phyloP scores from a whole-genome alignment of 2,797 vertebrate species.

The Sarcoramphus papa region DNA sequence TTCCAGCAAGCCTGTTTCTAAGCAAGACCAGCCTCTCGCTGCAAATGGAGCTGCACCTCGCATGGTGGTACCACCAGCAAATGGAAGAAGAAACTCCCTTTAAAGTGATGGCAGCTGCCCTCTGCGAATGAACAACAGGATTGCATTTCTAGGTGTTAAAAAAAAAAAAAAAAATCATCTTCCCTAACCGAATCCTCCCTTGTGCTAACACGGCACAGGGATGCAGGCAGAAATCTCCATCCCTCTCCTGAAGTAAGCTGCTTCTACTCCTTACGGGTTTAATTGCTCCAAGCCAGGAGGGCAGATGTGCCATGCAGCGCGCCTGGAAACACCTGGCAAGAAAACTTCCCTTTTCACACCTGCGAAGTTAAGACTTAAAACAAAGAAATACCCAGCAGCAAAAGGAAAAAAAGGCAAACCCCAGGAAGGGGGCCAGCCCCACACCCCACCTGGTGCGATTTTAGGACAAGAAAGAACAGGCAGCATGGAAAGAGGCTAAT shows the following conservation, averaged over 20 bases:
- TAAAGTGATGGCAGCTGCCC: conserved; percentile 28
- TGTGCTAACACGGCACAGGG: not conserved
- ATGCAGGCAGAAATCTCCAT: not conserved
- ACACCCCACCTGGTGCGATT: not conserved
- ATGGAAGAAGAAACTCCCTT: conserved; percentile 59
- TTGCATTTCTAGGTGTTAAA: not conserved
- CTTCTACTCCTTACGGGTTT: not conserved
- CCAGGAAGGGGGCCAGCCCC: not conserved
- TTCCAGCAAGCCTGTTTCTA: not conserved
- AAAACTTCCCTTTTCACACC: not conserved
- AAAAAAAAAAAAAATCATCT: not conserved
- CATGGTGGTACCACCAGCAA: conserved; percentile 20
- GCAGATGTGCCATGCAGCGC: not conserved
- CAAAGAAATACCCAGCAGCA: not conserved
- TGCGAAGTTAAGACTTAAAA: not conserved
- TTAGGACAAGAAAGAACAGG: not conserved
- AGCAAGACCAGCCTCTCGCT: conserved; percentile 2
- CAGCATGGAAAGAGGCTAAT: not conserved
- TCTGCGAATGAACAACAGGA: not conserved
- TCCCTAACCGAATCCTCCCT: not conserved
- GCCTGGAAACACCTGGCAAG: not conserved
- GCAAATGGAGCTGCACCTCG: conserved; percentile 58
- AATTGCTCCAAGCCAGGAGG: not conserved
- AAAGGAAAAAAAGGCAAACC: not conserved
- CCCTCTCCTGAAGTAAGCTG: not conserved